Percentiles rank a stretch among this genome's conserved stretches.
Evolutionary conservation across 2,888 invertebrate genomes (phyloP).

Genomic region (Yponomeuta evonymella): DNA sequence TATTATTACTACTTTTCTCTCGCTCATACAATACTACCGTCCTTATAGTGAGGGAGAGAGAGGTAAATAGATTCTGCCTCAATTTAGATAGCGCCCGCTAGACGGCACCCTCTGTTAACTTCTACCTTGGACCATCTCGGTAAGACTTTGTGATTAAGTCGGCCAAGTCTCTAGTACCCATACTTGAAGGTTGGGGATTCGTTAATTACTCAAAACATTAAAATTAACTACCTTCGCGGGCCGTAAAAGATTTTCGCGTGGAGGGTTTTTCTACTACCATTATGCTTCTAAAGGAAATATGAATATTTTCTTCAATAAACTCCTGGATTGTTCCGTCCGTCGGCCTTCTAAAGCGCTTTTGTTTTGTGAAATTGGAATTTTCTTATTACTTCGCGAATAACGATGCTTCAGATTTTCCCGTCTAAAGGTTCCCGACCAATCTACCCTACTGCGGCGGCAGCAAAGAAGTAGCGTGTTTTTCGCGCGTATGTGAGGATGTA

Average conservation of each 20-base stretch:
- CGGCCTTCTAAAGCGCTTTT: background rate
- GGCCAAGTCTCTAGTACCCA: slow-evolving; percentile 41
- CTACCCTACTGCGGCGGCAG: background rate
- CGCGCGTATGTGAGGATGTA: no score
- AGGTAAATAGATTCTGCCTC: no score
- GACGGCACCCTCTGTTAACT: background rate
- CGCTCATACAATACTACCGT: no score
- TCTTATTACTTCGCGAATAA: background rate
- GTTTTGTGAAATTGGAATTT: background rate
- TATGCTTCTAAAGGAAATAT: slow-evolving; percentile 8
- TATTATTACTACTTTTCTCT: no score
- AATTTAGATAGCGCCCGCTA: no score
- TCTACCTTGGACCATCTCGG: slow-evolving; percentile 23
- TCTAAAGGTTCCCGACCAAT: background rate
- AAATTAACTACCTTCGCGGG: slow-evolving; percentile 57
- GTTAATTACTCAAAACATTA: slow-evolving; percentile 69
- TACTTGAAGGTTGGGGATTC: slow-evolving; percentile 65
- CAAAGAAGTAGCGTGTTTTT: no score
- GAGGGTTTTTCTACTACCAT: background rate
- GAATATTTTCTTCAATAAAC: slow-evolving; percentile 5
- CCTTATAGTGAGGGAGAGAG: no score
- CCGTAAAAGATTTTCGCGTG: slow-evolving; percentile 10
- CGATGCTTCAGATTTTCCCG: background rate
- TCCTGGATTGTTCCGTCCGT: background rate
- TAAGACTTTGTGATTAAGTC: slow-evolving; percentile 45